A percentile compares a stretch with the other conserved stretches of the same genome.
phyloP scores from a whole-genome alignment of 2,797 vertebrate genomes.

The Pipistrellus nathusii region DNA sequence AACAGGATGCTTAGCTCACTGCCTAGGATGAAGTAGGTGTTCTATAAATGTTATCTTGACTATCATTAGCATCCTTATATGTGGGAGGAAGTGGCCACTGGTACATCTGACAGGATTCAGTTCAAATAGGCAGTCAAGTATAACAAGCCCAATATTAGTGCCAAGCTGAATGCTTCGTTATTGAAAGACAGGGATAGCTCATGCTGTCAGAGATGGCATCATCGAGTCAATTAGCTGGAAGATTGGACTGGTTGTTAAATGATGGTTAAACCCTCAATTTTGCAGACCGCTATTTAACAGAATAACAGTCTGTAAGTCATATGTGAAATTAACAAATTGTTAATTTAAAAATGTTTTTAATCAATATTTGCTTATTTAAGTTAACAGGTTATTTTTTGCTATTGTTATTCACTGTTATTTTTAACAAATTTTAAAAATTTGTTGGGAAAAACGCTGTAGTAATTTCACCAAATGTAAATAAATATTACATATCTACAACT shows the following conservation, averaged over 20 bases:
- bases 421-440: neutral
- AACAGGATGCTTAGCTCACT: neutral
- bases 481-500: neutral
- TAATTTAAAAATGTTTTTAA: neutral
- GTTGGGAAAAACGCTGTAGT: neutral
- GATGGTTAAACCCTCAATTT: neutral
- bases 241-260: neutral
- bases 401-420: neutral
- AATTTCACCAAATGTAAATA: neutral
- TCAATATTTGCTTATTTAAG: neutral
- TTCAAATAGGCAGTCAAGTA: neutral
- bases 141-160: neutral
- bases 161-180: neutral
- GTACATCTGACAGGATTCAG: neutral
- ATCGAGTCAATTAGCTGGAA: neutral
- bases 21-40: neutral
- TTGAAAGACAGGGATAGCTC: neutral
- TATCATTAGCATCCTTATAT: neutral
- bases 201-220: neutral
- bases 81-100: neutral
- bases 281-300: neutral
- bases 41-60: neutral
- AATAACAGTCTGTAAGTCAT: neutral
- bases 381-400: neutral
- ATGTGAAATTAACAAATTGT: neutral